These are phyloP conservation scores for Camponotus fellah DNA, from an alignment of 2,888 invertebrate species.

Conservation along the genomic window DNA sequence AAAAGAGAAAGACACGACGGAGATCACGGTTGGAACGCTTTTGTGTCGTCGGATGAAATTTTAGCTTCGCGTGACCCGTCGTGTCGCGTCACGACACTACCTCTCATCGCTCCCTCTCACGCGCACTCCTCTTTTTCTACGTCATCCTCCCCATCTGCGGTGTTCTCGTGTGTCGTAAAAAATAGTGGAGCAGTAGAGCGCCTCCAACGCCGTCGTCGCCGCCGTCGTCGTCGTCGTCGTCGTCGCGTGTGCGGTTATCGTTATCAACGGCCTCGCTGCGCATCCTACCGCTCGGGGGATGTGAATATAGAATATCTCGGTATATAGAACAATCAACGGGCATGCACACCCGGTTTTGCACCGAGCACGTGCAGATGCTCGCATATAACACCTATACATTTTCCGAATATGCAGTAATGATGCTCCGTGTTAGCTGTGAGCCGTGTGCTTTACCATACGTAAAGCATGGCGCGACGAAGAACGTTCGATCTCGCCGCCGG, in stretches of 20 bases:
- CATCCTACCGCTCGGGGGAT: constrained; percentile 22
- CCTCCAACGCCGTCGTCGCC: background rate
- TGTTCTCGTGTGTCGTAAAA: constrained; percentile 52
- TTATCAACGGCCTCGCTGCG: constrained; percentile 48
- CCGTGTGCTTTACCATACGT: too few species aligned
- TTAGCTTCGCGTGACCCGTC: constrained; percentile 55
- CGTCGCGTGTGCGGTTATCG: constrained; percentile 49
- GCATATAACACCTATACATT: constrained; percentile 11
- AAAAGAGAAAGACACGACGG: constrained; percentile 5
- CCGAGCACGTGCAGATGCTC: background rate
- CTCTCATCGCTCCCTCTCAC: constrained; percentile 45
- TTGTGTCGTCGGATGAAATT: constrained; percentile 55
- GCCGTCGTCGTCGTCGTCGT: background rate
- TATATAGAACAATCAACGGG: constrained; percentile 39
- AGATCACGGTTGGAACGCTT: constrained; percentile 50
- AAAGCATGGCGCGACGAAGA: constrained; percentile 20
- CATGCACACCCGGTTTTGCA: background rate
- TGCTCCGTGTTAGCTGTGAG: background rate
- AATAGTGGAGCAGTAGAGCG: constrained; percentile 4
- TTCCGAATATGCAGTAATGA: constrained; percentile 2
- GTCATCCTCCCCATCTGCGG: constrained; percentile 38
- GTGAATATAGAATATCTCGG: background rate
- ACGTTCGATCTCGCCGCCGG: constrained; percentile 12
- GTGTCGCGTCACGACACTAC: constrained; percentile 29
- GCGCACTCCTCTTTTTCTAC: constrained; percentile 29